Conservation (phyloP, 2,797 vertebrate species). For the Lacerta viridis region DNA sequence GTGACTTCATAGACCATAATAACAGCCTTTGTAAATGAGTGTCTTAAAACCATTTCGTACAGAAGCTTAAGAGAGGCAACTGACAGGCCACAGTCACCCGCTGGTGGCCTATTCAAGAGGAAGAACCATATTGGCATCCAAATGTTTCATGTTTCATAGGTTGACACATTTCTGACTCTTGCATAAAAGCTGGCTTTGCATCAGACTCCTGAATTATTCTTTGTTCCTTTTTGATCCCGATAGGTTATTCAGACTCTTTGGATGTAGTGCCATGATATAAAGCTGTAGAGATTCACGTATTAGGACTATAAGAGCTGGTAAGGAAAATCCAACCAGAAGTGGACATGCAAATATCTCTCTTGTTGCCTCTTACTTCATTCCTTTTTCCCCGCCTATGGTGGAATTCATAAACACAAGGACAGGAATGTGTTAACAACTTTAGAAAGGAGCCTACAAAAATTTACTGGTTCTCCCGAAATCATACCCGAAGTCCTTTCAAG, state of each 20-base stretch:
- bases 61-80: conserved; percentile 37
- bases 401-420: neutral
- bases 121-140: neutral
- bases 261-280: neutral
- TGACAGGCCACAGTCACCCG: neutral
- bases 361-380: neutral
- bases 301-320: conserved; percentile 1
- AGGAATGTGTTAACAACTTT: neutral
- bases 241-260: neutral
- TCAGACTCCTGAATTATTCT: neutral
- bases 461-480: neutral
- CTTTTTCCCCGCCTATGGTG: no score
- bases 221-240: conserved; percentile 2
- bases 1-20: conserved; percentile 19
- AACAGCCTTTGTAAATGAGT: conserved; percentile 18
- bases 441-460: neutral
- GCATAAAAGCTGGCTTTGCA: neutral
- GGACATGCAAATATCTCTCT: neutral
- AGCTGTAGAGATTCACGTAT: conserved; percentile 1
- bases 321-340: neutral
- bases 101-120: neutral
- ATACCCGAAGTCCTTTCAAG: neutral
- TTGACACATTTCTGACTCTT: neutral
- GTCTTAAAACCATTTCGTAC: conserved; percentile 31
- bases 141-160: neutral